Base-by-base conservation (phyloP, 2,888 invertebrate genomes). In the Clunio marinus region DNA sequence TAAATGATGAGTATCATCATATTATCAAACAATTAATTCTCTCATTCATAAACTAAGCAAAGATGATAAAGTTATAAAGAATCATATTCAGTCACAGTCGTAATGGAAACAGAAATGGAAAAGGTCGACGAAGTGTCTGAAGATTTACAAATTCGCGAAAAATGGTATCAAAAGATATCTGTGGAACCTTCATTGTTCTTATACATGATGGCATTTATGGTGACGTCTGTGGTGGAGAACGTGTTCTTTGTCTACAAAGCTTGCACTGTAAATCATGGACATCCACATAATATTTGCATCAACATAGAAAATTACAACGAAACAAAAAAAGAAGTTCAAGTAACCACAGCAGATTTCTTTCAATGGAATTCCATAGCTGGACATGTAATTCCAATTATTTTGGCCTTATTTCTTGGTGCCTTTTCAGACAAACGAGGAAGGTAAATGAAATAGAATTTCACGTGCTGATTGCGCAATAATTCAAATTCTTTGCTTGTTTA, bases 181-280 rank as follows among this genome's bases (percentile, higher is more conserved):
- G 91, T 94, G 22, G 94, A 95, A 75, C 93, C 94, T 0, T 84
- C 90, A 0, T 86, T 94, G 86, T 89, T 93, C 75, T 80, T 93
- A 1, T 94, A 92, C 75, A 93, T 94, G 91, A 85, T 92, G 82
- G 90, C 92, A 1, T 89, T 85, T 73, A 90, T 91, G 89, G 82
- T 86, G 63, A 92, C 91, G 2, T 85, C 84, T 69, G 90, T 92
- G 0, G 83, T 89, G 32, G 91, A 92, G 74, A 89, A 91, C 75
- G 85, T 88, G 27, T 88, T 91, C 74, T 91, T 89, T 74, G 81
- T 90, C 1, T 82, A 89, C 74, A 88, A 88, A 79, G 86, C 91
- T 0, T 93, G 92, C 72, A 81, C 82, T 0, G 87, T 89, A 0
- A 88, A 92, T 75, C 87, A 89, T 70, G 84, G 86, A 1, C 86